Conservation (phyloP, 2,113 vertebrate species). For the Oreotrochilus melanogaster region DNA sequence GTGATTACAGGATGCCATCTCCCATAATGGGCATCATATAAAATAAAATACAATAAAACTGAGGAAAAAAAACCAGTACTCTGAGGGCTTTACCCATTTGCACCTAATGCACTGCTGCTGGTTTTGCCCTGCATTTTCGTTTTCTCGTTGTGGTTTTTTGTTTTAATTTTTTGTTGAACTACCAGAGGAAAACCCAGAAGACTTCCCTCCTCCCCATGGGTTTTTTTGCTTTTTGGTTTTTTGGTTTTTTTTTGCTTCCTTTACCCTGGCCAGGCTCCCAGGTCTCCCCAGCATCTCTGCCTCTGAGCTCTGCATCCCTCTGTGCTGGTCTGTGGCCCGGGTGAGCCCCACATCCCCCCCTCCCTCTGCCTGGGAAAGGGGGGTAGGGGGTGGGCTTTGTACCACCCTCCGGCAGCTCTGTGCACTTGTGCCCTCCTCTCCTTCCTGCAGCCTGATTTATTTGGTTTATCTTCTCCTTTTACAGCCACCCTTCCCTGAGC, state of each 20-base stretch:
- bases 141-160: neutral
- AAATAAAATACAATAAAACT: neutral
- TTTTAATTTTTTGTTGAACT: neutral
- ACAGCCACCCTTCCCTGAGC: neutral
- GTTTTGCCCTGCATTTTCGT: fast-evolving
- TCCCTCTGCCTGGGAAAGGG: neutral
- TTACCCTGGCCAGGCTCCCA: neutral
- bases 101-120: neutral
- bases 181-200: neutral
- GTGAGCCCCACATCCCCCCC: neutral
- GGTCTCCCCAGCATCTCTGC: neutral
- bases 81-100: neutral
- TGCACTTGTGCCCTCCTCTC: neutral
- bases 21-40: neutral
- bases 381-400: neutral
- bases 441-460: slow-evolving; percentile 23
- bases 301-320: no score
- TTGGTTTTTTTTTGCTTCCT: neutral
- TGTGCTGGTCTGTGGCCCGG: neutral
- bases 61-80: neutral
- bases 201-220: fast-evolving
- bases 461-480: slow-evolving; percentile 47
- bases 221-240: no score
- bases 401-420: neutral
- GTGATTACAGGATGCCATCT: neutral